A percentile compares a stretch with the other conserved stretches of the same genome.
Conservation (phyloP, 2,888 invertebrate species). For the Lasioglossum marginatum region DNA sequence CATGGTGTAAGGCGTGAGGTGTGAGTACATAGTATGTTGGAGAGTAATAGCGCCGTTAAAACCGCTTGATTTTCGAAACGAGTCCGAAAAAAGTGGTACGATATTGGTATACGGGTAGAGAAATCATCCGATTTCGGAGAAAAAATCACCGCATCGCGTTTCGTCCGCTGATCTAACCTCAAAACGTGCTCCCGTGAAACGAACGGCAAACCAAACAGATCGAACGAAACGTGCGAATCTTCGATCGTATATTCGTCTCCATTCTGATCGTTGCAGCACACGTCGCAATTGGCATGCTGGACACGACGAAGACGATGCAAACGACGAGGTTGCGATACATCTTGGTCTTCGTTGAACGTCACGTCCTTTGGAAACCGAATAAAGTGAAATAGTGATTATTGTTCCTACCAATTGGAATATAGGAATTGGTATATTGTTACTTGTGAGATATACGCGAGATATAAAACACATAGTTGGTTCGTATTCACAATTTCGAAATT, state of each 20-base stretch:
- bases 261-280: background rate
- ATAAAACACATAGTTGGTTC: background rate
- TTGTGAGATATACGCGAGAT: background rate
- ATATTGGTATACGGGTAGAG: background rate
- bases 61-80: background rate
- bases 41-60: background rate
- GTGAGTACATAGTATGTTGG: background rate
- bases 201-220: conserved; percentile 53
- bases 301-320: conserved; percentile 68
- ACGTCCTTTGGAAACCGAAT: conserved; percentile 78
- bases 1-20: background rate
- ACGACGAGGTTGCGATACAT: conserved; percentile 63
- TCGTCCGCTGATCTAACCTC: background rate
- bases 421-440: conserved; percentile 9
- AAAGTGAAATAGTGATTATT: conserved; percentile 80
- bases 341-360: conserved; percentile 75
- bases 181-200: conserved; percentile 51
- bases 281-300: conserved; percentile 70
- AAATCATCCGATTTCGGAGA: background rate
- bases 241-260: background rate
- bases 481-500: background rate
- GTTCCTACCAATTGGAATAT: background rate
- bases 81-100: background rate
- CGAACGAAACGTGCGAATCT: background rate
- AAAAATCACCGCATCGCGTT: background rate